A percentile compares a stretch with the other conserved stretches of the same genome.
These are phyloP conservation scores for Linnaemya tessellans DNA, from an alignment of 2,888 invertebrate species.

Conservation along the genomic window DNA sequence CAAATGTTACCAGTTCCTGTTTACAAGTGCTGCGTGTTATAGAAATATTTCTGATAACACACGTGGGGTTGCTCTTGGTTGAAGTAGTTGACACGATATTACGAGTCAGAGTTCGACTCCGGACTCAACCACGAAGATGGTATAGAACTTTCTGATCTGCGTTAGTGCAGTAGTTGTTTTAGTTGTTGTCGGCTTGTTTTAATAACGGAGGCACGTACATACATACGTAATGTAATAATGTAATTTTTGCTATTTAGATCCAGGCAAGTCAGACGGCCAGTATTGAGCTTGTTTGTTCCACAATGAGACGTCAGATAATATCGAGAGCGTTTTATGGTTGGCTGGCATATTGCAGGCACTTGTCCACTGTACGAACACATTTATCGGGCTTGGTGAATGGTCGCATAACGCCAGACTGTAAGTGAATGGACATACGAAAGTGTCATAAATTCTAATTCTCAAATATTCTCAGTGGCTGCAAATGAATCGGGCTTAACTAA, in stretches of 20 bases:
- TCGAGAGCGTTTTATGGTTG: conserved; percentile 98
- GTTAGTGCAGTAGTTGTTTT: too few relatives aligned
- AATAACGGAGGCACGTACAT: too few relatives aligned
- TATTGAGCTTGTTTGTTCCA: conserved; percentile 93
- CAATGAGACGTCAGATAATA: conserved; percentile 97
- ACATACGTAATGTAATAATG: not conserved
- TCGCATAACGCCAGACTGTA: conserved; percentile 87
- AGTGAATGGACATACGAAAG: conserved; percentile 57
- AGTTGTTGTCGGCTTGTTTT: too few relatives aligned
- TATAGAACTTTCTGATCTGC: too few relatives aligned
- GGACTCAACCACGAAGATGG: too few relatives aligned
- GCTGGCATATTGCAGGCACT: conserved; percentile 96
- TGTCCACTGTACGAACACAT: conserved; percentile 96
- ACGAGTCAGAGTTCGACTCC: too few relatives aligned
- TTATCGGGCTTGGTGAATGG: conserved; percentile 93
- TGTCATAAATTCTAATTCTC: not conserved
- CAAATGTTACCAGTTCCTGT: too few relatives aligned
- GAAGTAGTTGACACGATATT: too few relatives aligned
- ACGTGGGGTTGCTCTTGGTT: too few relatives aligned
- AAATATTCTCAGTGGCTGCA: conserved; percentile 84
- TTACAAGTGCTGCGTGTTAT: too few relatives aligned
- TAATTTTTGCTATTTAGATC: conserved; percentile 62
- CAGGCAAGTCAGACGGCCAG: conserved; percentile 85
- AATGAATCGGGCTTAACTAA: conserved; percentile 89
- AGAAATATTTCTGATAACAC: too few relatives aligned